Conservation (phyloP, 37 sponge, comb jelly and placozoan genomes). For the Bolinopsis microptera region DNA sequence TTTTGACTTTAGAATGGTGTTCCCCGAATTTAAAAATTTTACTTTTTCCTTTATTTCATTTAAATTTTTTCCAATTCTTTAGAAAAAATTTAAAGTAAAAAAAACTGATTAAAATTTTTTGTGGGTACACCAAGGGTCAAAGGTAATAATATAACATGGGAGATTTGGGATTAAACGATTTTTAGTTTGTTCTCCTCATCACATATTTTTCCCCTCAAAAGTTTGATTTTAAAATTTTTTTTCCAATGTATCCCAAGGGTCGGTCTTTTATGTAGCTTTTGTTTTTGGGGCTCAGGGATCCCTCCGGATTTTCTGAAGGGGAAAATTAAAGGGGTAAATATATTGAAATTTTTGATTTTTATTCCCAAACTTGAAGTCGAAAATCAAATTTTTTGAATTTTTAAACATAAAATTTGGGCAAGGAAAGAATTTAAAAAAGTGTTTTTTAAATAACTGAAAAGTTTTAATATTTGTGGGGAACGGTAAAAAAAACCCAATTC, state of each 20-base stretch:
- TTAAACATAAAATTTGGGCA: neutral
- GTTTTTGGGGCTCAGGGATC: constrained; percentile 70
- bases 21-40: too few species aligned
- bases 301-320: constrained; percentile 74
- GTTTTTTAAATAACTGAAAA: neutral
- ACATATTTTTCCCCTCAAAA: constrained; percentile 73
- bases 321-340: neutral
- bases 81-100: too few species aligned
- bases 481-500: neutral
- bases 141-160: constrained; percentile 24
- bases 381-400: neutral
- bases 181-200: constrained; percentile 67
- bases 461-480: neutral
- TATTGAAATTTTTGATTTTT: too few species aligned
- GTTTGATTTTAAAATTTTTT: constrained; percentile 73
- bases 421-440: neutral
- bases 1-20: too few species aligned
- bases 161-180: constrained; percentile 67
- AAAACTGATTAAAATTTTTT: too few species aligned
- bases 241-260: constrained; percentile 70
- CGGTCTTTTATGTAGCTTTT: constrained; percentile 72
- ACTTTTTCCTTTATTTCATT: too few species aligned
- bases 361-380: too few species aligned
- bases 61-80: too few species aligned
- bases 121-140: too few species aligned